phyloP scores from a whole-genome alignment of 1,140 invertebrate genomes.

The Hypsibius dujardini region DNA sequence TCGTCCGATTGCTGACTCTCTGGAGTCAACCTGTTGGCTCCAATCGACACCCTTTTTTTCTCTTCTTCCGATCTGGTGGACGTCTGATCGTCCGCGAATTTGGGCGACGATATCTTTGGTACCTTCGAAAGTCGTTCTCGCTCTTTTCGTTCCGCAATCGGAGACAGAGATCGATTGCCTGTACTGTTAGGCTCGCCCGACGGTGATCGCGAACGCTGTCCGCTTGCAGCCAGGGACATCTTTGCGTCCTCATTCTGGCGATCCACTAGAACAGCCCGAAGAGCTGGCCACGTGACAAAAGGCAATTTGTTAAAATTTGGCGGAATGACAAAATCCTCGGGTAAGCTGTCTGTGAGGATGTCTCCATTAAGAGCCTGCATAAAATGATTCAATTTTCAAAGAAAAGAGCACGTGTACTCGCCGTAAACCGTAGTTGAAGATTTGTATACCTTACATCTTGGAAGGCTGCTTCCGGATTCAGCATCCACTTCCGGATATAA shows the following conservation, averaged over 20 bases:
- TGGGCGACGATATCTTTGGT: too few relatives aligned
- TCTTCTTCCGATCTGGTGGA: too few relatives aligned
- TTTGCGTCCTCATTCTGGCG: conserved; percentile 7
- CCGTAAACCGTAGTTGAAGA: neutral
- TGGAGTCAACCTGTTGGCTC: too few relatives aligned
- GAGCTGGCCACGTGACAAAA: conserved; percentile 9
- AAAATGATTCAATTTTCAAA: neutral
- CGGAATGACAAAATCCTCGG: neutral
- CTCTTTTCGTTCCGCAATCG: too few relatives aligned
- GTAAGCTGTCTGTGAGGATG: neutral
- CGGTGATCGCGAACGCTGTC: neutral
- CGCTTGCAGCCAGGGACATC: neutral
- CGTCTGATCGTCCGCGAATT: too few relatives aligned
- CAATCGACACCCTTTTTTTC: too few relatives aligned
- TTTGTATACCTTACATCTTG: neutral
- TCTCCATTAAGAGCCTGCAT: neutral
- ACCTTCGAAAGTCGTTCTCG: too few relatives aligned
- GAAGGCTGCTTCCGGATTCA: conserved; percentile 8
- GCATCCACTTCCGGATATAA: neutral
- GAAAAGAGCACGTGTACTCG: neutral
- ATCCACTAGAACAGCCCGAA: neutral
- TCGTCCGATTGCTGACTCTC: too few relatives aligned
- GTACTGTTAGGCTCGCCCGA: too few relatives aligned
- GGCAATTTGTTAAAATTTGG: neutral
- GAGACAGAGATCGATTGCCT: too few relatives aligned